Conservation (phyloP, 2,797 vertebrate genomes). For the Alauda arvensis region DNA sequence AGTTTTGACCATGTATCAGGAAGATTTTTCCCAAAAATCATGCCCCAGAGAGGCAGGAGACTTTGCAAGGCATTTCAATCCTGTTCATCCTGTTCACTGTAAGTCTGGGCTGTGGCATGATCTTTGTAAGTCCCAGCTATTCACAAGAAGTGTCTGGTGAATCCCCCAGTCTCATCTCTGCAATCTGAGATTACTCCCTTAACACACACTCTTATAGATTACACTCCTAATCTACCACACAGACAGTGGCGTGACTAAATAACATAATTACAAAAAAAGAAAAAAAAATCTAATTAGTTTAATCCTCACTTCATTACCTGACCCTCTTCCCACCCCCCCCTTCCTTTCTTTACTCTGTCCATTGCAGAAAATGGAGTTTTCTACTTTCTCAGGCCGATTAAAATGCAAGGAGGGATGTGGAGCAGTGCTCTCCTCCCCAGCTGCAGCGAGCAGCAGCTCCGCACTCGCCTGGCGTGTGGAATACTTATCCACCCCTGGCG, state of each 20-base stretch:
- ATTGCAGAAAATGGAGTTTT: not conserved
- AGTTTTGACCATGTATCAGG: not conserved
- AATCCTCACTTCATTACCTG: not conserved
- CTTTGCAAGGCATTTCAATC: not conserved
- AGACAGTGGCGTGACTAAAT: not conserved
- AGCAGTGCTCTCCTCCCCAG: not conserved
- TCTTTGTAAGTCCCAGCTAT: not conserved
- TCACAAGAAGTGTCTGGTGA: not conserved
- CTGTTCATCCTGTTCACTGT: not conserved
- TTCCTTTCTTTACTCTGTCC: not conserved
- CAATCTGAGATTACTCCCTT: not conserved
- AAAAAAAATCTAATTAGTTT: not conserved
- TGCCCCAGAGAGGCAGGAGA: not conserved
- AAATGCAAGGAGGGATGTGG: not conserved
- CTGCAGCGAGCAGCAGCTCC: not conserved
- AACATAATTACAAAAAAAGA: not conserved
- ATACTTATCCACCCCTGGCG: conserved; percentile 42
- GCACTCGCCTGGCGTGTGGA: conserved; percentile 43
- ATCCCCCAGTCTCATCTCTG: not conserved
- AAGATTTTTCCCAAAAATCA: not conserved
- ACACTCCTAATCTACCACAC: not conserved
- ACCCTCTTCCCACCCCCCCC: not conserved
- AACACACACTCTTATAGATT: not conserved
- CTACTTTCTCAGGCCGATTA: not conserved
- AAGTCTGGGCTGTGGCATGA: not conserved